Conservation (phyloP, 2,888 invertebrate species). For the Darwinula stevensoni region DNA sequence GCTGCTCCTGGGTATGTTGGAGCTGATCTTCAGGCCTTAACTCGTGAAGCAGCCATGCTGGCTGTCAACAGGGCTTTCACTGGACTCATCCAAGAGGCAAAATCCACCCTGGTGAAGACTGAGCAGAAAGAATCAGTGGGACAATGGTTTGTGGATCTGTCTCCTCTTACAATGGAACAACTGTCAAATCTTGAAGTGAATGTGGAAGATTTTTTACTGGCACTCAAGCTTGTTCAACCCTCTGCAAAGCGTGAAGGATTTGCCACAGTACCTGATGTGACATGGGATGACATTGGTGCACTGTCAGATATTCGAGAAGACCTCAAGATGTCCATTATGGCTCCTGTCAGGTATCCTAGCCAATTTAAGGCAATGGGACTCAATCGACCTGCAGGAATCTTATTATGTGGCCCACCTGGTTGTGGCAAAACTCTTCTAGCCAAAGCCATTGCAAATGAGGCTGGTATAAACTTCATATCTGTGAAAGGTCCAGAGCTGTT, state of each 20-base stretch:
- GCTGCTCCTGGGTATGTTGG: conserved; percentile 88
- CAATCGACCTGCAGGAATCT: conserved; percentile 51
- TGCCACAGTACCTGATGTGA: conserved; percentile 83
- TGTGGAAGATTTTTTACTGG: conserved; percentile 34
- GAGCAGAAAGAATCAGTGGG: too few relatives aligned
- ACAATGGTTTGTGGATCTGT: too few relatives aligned
- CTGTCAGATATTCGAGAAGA: conserved; percentile 59
- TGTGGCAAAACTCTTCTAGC: conserved; percentile 75
- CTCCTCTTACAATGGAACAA: conserved; percentile 27
- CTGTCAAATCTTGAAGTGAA: conserved; percentile 33
- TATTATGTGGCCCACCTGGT: conserved; percentile 89
- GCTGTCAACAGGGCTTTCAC: conserved; percentile 36
- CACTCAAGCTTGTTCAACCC: conserved; percentile 55
- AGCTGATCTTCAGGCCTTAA: conserved; percentile 59
- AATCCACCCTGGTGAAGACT: neutral
- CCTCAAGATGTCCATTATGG: conserved; percentile 59
- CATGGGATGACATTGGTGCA: conserved; percentile 91
- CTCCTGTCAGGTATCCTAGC: conserved; percentile 60
- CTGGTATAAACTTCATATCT: conserved; percentile 91
- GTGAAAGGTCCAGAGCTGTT: conserved; percentile 93
- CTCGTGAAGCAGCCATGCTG: conserved; percentile 57
- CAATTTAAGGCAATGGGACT: conserved; percentile 47
- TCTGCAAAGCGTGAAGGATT: conserved; percentile 90
- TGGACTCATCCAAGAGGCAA: neutral
- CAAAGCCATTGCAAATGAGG: conserved; percentile 94